Conservation (phyloP, 2,797 vertebrate genomes). For the Podargus strigoides region DNA sequence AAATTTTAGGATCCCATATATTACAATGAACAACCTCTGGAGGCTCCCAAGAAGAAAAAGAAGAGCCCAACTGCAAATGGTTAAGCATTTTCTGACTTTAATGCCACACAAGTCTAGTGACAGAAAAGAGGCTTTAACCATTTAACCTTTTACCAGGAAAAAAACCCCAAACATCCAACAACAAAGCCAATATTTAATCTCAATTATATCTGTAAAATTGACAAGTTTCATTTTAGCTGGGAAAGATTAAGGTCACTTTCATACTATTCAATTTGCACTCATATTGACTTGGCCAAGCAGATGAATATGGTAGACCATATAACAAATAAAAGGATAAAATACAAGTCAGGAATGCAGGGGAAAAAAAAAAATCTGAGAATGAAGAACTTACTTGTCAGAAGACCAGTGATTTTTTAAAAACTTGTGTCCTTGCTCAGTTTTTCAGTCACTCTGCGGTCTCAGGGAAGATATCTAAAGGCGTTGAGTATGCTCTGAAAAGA, state of each 20-base stretch:
- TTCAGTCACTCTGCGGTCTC: background rate
- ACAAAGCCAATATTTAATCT: background rate
- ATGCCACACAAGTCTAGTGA: background rate
- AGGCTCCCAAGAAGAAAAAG: background rate
- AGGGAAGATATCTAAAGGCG: background rate
- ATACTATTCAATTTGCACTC: background rate
- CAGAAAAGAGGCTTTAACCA: background rate
- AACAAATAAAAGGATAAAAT: background rate
- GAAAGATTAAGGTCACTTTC: background rate
- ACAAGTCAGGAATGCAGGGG: background rate
- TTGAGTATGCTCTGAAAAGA: conserved; percentile 43
- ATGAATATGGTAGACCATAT: background rate
- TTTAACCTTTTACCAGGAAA: background rate
- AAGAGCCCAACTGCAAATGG: background rate
- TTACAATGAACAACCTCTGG: background rate
- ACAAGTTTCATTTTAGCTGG: background rate
- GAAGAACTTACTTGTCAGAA: conserved; percentile 36
- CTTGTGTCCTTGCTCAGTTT: background rate
- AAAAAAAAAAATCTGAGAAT: background rate
- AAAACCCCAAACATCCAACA: background rate
- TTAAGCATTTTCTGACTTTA: background rate
- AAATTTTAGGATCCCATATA: background rate
- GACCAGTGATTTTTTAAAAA: background rate
- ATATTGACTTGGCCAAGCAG: background rate
- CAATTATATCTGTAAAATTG: background rate